phyloP scores from a whole-genome alignment of 2,113 vertebrate genomes.

The Platysternon megacephalum region DNA sequence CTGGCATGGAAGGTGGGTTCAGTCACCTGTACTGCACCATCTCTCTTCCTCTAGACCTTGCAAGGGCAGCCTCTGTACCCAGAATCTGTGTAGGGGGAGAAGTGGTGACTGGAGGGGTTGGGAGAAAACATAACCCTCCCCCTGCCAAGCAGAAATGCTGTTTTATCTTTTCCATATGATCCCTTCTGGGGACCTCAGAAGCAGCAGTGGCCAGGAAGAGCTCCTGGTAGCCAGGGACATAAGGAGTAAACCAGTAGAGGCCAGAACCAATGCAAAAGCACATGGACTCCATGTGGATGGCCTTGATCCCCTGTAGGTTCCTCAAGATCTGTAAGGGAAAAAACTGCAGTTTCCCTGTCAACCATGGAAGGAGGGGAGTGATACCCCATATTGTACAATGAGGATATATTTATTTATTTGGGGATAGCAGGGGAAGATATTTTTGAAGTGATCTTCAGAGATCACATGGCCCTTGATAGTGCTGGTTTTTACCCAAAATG shows the following conservation, averaged over 20 bases:
- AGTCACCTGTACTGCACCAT: not conserved
- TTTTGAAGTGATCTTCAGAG: not conserved
- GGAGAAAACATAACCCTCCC: not conserved
- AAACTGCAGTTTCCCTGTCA: no score
- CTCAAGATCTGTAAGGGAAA: not conserved
- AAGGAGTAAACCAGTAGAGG: constrained; percentile 15
- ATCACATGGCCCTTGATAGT: not conserved
- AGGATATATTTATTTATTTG: not conserved
- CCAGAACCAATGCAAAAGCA: constrained; percentile 11
- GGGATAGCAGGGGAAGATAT: no score
- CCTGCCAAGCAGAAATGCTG: not conserved
- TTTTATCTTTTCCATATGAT: constrained; percentile 39
- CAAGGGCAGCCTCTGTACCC: not conserved
- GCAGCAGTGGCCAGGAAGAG: constrained; percentile 2
- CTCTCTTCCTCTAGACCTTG: not conserved
- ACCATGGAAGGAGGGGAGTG: not conserved
- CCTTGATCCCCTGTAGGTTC: not conserved
- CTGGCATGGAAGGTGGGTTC: not conserved
- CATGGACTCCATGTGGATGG: not conserved
- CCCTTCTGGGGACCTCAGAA: constrained; percentile 6
- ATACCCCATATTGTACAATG: not conserved
- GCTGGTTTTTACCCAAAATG: not conserved
- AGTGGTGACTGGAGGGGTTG: not conserved
- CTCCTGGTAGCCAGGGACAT: constrained; percentile 37
- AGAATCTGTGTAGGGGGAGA: not conserved